phyloP scores from a whole-genome alignment of 2,797 vertebrate genomes.

The Cuculus canorus region DNA sequence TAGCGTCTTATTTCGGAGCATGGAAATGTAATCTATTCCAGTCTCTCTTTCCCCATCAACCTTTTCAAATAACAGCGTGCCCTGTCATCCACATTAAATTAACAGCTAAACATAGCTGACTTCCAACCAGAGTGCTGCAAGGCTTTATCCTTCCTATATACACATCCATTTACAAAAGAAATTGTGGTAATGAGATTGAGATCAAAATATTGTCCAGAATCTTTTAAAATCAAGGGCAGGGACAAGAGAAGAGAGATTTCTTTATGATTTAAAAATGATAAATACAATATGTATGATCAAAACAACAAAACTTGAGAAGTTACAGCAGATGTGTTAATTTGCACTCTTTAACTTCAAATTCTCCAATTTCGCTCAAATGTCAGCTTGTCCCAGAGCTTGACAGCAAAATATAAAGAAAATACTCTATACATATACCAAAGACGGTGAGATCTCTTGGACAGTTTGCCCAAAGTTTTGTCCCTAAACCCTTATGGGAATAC shows the following conservation, averaged over 20 bases:
- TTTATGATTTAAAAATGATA: not conserved
- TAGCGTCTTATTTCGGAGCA: slow-evolving; percentile 19
- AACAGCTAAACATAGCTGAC: slow-evolving; percentile 14
- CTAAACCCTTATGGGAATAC: slow-evolving; percentile 14
- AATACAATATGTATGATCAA: not conserved
- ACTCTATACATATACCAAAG: slow-evolving; percentile 23
- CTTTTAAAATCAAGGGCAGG: not conserved
- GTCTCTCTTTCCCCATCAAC: not conserved
- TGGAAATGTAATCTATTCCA: slow-evolving; percentile 14
- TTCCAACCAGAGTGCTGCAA: slow-evolving; percentile 18
- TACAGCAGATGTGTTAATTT: slow-evolving; percentile 1
- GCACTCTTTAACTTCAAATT: slow-evolving; percentile 6
- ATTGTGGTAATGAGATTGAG: not conserved
- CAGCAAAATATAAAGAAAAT: not conserved
- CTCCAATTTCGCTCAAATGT: not conserved
- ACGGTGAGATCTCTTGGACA: slow-evolving; percentile 8
- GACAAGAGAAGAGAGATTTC: not conserved
- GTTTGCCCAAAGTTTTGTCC: slow-evolving; percentile 24
- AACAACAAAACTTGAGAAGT: slow-evolving; percentile 3
- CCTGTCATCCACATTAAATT: slow-evolving; percentile 20
- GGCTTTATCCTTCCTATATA: not conserved
- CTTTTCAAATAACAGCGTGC: not conserved
- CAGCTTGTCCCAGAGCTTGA: slow-evolving; percentile 6
- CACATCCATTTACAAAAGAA: not conserved
- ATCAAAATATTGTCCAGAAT: slow-evolving; percentile 13